Evolutionary conservation across 1,140 invertebrate species (phyloP).

Genomic region (Drosophila serrata): DNA sequence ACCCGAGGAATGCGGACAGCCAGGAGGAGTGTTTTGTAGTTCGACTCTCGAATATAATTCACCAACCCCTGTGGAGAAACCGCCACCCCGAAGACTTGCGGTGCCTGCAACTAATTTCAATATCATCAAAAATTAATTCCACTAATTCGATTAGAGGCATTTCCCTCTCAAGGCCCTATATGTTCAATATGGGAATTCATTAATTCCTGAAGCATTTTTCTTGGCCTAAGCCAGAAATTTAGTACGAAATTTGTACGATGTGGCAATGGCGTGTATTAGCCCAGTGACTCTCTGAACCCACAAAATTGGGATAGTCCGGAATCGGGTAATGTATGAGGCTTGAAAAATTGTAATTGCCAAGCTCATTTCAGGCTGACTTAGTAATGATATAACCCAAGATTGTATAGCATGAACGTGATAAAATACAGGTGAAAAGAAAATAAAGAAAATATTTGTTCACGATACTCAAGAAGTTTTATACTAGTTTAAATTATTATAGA

Average conservation of each 20-base stretch:
- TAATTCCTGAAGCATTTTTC: constrained; percentile 57
- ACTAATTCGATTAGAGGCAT: constrained; percentile 83
- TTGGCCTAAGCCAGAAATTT: constrained; percentile 7
- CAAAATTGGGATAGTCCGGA: constrained; percentile 11
- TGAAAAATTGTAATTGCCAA: constrained; percentile 44
- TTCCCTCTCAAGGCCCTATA: constrained; percentile 50
- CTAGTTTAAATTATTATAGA: neutral
- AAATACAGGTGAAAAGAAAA: neutral
- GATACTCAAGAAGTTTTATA: neutral
- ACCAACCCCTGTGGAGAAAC: constrained; percentile 15
- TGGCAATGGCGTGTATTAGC: constrained; percentile 64
- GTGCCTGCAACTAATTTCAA: constrained; percentile 84
- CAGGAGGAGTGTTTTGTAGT: constrained; percentile 76
- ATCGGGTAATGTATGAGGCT: constrained; percentile 52
- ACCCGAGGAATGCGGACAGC: constrained; percentile 49
- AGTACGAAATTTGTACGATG: constrained; percentile 35
- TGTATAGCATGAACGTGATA: neutral
- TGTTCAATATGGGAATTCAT: constrained; percentile 52
- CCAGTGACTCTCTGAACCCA: constrained; percentile 10
- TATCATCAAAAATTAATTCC: constrained; percentile 85
- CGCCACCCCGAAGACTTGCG: constrained; percentile 32
- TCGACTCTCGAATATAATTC: constrained; percentile 33
- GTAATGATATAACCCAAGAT: constrained; percentile 17
- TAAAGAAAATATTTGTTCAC: neutral
- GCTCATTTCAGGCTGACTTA: constrained; percentile 32